Conservation (phyloP, 2,797 vertebrate species). For the Myripristis jacobus region DNA sequence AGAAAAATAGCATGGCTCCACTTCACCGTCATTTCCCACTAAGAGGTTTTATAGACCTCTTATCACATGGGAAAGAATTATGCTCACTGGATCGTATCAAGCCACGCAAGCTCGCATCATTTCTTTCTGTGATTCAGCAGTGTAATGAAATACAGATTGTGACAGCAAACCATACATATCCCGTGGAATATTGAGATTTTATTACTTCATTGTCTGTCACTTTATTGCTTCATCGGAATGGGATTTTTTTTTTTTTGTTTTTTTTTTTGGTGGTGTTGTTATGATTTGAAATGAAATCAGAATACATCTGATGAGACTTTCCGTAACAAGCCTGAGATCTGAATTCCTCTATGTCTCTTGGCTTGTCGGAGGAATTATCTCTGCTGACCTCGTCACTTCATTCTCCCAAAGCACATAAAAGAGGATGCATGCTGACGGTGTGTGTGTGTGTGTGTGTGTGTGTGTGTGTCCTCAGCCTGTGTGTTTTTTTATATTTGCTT, state of each 20-base stretch:
- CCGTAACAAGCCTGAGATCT: constrained; percentile 26
- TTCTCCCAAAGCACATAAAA: constrained; percentile 55
- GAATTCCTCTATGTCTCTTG: constrained; percentile 27
- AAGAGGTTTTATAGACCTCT: constrained; percentile 71
- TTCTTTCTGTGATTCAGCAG: constrained; percentile 49
- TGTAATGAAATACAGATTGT: background rate
- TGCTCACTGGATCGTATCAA: constrained; percentile 73
- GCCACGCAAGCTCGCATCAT: constrained; percentile 33
- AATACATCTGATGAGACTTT: constrained; percentile 11
- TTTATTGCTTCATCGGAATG: background rate
- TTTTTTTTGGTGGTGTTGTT: no score
- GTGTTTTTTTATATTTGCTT: constrained; percentile 54
- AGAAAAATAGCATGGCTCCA: constrained; percentile 70
- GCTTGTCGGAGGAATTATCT: constrained; percentile 53
- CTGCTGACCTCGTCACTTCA: constrained; percentile 47
- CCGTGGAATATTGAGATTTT: background rate
- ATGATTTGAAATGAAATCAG: no score
- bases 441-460: constrained; percentile 3
- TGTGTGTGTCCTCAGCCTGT: constrained; percentile 11
- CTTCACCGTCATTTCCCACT: constrained; percentile 75
- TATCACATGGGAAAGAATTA: constrained; percentile 84
- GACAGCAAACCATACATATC: background rate
- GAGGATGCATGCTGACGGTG: constrained; percentile 43
- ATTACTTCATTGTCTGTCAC: background rate
- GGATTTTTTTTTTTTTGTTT: background rate